Evolutionary conservation across 2,797 vertebrate genomes (phyloP).

Genomic region (Cuculus canorus): DNA sequence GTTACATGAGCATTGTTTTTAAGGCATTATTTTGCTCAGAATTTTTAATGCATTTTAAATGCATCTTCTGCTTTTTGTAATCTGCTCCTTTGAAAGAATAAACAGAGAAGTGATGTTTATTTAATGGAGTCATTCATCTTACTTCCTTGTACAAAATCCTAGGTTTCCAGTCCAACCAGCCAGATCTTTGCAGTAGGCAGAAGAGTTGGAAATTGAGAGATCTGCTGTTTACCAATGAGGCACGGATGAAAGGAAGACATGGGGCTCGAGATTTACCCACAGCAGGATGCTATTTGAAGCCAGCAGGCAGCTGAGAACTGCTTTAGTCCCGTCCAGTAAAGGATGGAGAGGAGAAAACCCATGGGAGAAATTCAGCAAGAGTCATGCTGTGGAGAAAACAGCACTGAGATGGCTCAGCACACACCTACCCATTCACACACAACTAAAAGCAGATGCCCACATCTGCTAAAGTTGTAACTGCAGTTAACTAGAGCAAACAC

Average conservation of each 20-base stretch:
- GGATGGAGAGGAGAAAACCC: slow-evolving; percentile 1
- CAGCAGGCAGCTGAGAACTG: slow-evolving; percentile 12
- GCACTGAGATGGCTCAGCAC: neutral
- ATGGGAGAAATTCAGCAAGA: neutral
- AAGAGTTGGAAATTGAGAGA: neutral
- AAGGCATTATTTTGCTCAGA: slow-evolving; percentile 57
- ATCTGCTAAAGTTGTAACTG: neutral
- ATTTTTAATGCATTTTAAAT: slow-evolving; percentile 64
- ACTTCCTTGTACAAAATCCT: slow-evolving; percentile 47
- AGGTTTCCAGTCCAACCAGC: slow-evolving; percentile 37
- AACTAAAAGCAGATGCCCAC: neutral
- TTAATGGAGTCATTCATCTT: slow-evolving; percentile 67
- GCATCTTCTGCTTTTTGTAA: slow-evolving; percentile 40
- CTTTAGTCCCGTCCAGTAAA: neutral
- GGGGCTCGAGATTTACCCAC: neutral
- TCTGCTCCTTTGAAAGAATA: slow-evolving; percentile 64
- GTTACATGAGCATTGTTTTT: slow-evolving; percentile 41
- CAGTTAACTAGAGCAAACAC: neutral
- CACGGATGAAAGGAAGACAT: slow-evolving; percentile 30
- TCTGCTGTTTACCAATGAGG: slow-evolving; percentile 45
- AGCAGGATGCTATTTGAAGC: neutral
- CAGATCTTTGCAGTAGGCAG: slow-evolving; percentile 33
- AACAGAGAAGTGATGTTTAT: slow-evolving; percentile 61
- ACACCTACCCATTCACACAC: neutral
- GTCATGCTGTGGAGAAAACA: neutral